phyloP scores from a whole-genome alignment of 2,888 invertebrate species.

The Eristalinus aeneus region DNA sequence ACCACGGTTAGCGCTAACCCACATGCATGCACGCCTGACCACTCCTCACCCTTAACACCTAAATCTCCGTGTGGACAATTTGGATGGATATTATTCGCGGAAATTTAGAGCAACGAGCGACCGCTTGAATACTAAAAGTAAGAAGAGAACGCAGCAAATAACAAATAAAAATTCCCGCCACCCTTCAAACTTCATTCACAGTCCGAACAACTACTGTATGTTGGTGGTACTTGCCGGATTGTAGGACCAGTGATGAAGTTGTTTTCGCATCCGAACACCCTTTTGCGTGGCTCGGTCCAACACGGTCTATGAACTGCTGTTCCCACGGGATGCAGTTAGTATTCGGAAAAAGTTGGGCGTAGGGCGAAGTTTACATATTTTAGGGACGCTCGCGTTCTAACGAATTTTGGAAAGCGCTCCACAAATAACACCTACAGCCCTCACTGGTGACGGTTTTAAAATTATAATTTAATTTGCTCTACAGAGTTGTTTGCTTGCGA shows the following conservation, averaged over 20 bases:
- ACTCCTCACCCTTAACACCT: not conserved
- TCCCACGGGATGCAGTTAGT: no score
- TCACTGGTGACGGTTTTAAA: conserved; percentile 8
- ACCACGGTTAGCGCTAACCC: not conserved
- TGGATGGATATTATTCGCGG: conserved; percentile 49
- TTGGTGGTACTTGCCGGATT: not conserved
- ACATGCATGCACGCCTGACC: not conserved
- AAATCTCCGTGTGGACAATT: conserved; percentile 4
- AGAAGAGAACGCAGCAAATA: no score
- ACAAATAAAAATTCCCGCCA: conserved; percentile 7
- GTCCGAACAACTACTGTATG: not conserved
- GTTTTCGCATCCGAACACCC: not conserved
- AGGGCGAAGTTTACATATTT: not conserved
- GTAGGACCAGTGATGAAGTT: not conserved
- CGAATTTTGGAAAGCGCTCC: not conserved
- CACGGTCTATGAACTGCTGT: not conserved
- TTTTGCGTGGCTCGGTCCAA: not conserved
- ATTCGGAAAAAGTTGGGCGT: not conserved
- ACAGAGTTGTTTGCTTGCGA: conserved; percentile 16
- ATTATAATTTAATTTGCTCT: conserved; percentile 50
- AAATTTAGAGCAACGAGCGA: not conserved
- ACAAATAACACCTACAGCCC: conserved; percentile 21
- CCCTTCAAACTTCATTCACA: not conserved
- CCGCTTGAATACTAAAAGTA: not conserved
- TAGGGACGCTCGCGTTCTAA: not conserved